phyloP scores from a whole-genome alignment of 1,140 invertebrate species.

The Phenacoccus solenopsis region DNA sequence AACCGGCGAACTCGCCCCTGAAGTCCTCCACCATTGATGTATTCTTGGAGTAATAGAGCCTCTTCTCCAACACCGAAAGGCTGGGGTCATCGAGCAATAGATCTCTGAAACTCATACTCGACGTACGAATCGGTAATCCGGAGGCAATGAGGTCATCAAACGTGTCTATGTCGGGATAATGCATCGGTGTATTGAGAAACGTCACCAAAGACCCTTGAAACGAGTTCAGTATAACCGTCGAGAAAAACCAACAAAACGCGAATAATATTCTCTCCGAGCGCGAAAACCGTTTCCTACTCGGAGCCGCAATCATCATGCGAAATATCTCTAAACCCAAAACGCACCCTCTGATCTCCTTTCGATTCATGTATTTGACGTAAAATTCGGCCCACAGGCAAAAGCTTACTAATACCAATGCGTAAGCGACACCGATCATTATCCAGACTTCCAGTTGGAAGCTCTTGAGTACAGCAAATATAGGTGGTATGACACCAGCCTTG shows the following conservation, averaged over 20 bases:
- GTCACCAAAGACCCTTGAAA: constrained; percentile 25
- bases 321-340: constrained; percentile 19
- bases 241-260: constrained; percentile 29
- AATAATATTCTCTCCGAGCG: constrained; percentile 30
- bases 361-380: constrained; percentile 13
- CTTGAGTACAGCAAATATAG: constrained; percentile 33
- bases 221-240: constrained; percentile 27
- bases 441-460: constrained; percentile 32
- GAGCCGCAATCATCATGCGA: constrained; percentile 16
- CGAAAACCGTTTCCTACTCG: constrained; percentile 19
- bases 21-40: constrained; percentile 15
- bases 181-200: constrained; percentile 27
- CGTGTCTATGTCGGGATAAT: constrained; percentile 33
- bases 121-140: constrained; percentile 28
- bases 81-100: constrained; percentile 20
- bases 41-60: neutral
- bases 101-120: constrained; percentile 20
- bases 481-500: constrained; percentile 33
- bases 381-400: constrained; percentile 25
- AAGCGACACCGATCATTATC: constrained; percentile 27
- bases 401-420: constrained; percentile 23
- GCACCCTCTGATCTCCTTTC: neutral
- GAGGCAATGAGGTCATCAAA: constrained; percentile 32
- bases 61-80: constrained; percentile 7
- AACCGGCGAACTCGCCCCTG: constrained; percentile 16